Evolutionary conservation across 2,888 invertebrate species (phyloP).

Genomic region (Rapana venosa): DNA sequence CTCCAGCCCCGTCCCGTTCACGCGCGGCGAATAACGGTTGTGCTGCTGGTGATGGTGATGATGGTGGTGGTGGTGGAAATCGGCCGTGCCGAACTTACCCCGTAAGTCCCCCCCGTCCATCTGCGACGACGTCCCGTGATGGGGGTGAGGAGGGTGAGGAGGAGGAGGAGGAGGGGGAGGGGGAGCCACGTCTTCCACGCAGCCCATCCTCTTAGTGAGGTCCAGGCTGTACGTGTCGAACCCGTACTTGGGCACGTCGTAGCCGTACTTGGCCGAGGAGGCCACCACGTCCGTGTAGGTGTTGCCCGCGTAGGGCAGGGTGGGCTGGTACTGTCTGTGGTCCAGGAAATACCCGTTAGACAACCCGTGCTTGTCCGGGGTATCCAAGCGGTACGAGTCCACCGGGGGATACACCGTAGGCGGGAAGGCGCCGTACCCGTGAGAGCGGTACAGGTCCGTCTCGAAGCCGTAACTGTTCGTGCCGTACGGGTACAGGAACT

Average conservation of each 20-base stretch:
- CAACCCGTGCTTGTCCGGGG: slow-evolving; percentile 70
- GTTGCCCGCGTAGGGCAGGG: slow-evolving; percentile 72
- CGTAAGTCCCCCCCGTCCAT: slow-evolving; percentile 31
- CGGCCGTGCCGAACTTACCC: slow-evolving; percentile 68
- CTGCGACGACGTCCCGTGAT: neutral
- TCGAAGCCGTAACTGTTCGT: slow-evolving; percentile 71
- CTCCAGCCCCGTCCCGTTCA: slow-evolving; percentile 67
- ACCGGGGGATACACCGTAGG: slow-evolving; percentile 63
- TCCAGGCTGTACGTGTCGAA: slow-evolving; percentile 74
- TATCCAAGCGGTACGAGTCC: slow-evolving; percentile 69
- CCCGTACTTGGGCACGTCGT: slow-evolving; percentile 72
- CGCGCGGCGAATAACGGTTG: slow-evolving; percentile 63
- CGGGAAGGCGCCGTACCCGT: slow-evolving; percentile 66
- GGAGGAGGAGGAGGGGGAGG: slow-evolving; percentile 33
- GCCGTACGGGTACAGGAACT: slow-evolving; percentile 72
- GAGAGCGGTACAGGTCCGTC: slow-evolving; percentile 68
- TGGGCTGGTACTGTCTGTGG: slow-evolving; percentile 74
- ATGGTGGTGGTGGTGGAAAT: slow-evolving; percentile 35
- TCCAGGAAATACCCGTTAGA: slow-evolving; percentile 75
- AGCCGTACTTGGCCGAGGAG: slow-evolving; percentile 72
- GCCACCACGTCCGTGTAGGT: slow-evolving; percentile 74
- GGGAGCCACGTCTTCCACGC: slow-evolving; percentile 60
- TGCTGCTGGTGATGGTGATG: slow-evolving; percentile 40
- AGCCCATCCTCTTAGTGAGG: slow-evolving; percentile 73
- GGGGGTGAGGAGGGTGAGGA: slow-evolving; percentile 7